These are phyloP conservation scores for Chaetodon auriga DNA, from an alignment of 2,113 vertebrate genomes.

Conservation along the genomic window DNA sequence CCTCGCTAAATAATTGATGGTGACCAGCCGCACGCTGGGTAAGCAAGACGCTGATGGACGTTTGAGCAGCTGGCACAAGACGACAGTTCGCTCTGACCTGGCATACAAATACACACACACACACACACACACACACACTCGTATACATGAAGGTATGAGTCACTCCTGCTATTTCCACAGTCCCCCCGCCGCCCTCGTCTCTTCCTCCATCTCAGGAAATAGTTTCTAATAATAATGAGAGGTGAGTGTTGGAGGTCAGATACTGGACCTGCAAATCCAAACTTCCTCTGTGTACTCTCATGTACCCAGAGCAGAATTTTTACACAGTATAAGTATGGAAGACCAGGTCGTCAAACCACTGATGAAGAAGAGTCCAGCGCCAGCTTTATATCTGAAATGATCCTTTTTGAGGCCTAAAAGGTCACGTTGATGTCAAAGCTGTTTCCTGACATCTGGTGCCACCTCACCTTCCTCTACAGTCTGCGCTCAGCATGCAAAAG, in stretches of 20 bases:
- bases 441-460: no score
- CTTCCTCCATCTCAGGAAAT: slow-evolving; percentile 69
- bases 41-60: slow-evolving; percentile 41
- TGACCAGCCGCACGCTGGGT: slow-evolving; percentile 55
- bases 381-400: no score
- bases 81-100: slow-evolving; percentile 42
- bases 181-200: neutral
- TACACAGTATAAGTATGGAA: no score
- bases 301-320: neutral
- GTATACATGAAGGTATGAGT: slow-evolving; percentile 62
- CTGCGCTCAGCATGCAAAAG: no score
- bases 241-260: slow-evolving; percentile 58
- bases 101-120: slow-evolving; percentile 38
- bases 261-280: slow-evolving; percentile 16
- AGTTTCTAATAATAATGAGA: slow-evolving; percentile 67
- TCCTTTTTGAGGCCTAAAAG: no score
- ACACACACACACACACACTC: slow-evolving; percentile 36
- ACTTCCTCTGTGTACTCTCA: slow-evolving; percentile 21
- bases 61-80: slow-evolving; percentile 63
- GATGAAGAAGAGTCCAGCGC: no score
- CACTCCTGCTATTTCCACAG: slow-evolving; percentile 59
- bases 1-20: slow-evolving; percentile 80
- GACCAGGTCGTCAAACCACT: no score
- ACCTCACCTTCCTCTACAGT: no score
- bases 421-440: no score